Conservation (phyloP, 2,113 vertebrate species). For the Tylochromis polylepis region DNA sequence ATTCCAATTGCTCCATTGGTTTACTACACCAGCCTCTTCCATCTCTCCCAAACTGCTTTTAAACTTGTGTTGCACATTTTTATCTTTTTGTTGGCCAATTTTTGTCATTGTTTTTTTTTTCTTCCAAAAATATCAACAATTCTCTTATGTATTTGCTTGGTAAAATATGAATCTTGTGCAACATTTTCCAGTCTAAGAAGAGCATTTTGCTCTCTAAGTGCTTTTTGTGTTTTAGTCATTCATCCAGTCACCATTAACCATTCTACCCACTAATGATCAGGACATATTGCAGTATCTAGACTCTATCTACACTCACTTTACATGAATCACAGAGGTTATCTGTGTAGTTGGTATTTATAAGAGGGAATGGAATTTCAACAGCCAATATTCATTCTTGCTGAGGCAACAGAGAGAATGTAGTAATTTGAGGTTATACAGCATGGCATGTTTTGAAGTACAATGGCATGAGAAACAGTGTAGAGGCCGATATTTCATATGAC, state of each 20-base stretch:
- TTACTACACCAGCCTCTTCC: neutral
- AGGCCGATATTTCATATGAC: neutral
- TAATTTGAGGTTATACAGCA: constrained; percentile 29
- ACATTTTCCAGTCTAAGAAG: neutral
- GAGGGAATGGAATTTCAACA: constrained; percentile 12
- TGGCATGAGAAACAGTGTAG: neutral
- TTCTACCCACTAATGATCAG: neutral
- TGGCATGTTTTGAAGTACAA: constrained; percentile 24
- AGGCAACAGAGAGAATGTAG: neutral
- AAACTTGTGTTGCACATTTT: neutral
- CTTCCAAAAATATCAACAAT: neutral
- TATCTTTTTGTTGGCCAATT: neutral
- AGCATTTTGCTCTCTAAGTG: neutral
- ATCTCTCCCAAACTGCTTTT: neutral
- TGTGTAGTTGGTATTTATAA: constrained; percentile 17
- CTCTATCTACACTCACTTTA: neutral
- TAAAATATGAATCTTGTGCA: neutral
- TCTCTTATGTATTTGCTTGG: neutral
- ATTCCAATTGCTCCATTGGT: neutral
- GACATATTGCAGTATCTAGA: neutral
- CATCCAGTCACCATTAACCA: neutral
- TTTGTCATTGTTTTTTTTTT: neutral
- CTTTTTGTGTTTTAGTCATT: neutral
- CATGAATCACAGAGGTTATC: neutral
- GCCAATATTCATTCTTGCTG: neutral